Evolutionary conservation across 23 tunicate genomes (phyloP), one percentile per base, ranked within the genome.

Genomic region (Aplidium turbinatum): DNA sequence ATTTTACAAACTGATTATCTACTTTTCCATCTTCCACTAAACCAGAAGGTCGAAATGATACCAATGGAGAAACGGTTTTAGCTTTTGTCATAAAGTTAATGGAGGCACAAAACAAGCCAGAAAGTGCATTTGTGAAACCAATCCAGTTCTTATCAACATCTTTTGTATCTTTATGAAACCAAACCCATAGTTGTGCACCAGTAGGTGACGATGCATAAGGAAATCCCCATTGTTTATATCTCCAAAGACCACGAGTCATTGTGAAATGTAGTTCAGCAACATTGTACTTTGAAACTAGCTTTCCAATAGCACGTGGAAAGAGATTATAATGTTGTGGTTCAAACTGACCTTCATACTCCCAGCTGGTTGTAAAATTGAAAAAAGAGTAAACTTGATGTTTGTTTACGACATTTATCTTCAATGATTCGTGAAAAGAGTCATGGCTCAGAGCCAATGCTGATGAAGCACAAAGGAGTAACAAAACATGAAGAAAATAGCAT

Each of bases 111-210:
- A 84, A 58, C 50, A 84, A 26, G 9, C 89, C 97, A 2, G 97
- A 90, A 39, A 90, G 57, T 2, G 97, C 81, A 54, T 83, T 83
- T 3, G 86, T 77, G 54, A 90, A 83, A 25, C 97, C 97, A 32
- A 54, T 33, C 97, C 97, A 90, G 32, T 68, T 51, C 31, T 76
- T 60, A 35, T 90, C 97, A 34, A 90, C 78, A 72, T 87, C 50
- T n/a, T 22, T 24, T 1, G 82, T 80, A 38, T 53, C 63, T 32
- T 71, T 73, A 11, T 90, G 67, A 66, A 90, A 90, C 97, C 90
- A 83, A 39, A 78, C 97, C 89, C 97, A 90, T 30, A 90, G 58
- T 40, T 90, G 90, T 11, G 90, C 90, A 23, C 97, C 97, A 63
- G 97, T 74, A 0, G 97, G 90, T 13, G 90, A 75, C 6, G 97